Percentiles rank a stretch among this genome's conserved stretches.
These are phyloP conservation scores for Bradypodion ventrale DNA, from an alignment of 2,797 vertebrate genomes.

Conservation along the genomic window DNA sequence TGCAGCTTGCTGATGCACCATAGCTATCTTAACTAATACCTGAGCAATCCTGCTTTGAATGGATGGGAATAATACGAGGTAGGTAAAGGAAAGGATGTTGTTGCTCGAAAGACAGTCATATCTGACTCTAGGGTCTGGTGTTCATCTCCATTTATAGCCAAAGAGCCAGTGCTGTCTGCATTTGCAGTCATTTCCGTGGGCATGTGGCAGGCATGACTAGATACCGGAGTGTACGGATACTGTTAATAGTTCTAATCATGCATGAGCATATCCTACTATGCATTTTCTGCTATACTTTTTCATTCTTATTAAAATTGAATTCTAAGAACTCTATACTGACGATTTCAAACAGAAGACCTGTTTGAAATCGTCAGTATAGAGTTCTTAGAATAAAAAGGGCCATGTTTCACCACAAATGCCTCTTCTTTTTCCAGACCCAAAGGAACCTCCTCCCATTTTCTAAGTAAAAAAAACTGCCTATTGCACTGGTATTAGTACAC, in stretches of 20 bases:
- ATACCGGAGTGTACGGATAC: too few species aligned
- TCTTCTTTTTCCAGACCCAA: background rate
- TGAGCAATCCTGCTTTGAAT: conserved; percentile 29
- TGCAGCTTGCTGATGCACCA: conserved; percentile 4
- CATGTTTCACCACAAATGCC: conserved; percentile 28
- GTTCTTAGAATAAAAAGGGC: conserved; percentile 13
- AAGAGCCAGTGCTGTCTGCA: too few species aligned
- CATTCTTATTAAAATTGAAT: conserved; percentile 21
- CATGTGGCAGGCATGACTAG: too few species aligned
- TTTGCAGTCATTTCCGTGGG: too few species aligned
- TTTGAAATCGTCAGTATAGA: conserved; percentile 9
- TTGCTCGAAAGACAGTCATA: too few species aligned
- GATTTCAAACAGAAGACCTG: conserved; percentile 11
- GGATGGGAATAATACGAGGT: conserved; percentile 20
- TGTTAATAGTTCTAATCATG: background rate
- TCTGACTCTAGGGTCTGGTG: too few species aligned
- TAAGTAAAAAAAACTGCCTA: background rate
- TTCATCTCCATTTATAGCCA: too few species aligned
- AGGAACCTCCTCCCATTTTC: background rate
- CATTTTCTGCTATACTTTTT: conserved; percentile 19
- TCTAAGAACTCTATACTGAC: conserved; percentile 5
- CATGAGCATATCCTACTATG: conserved; percentile 22
- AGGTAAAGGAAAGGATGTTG: too few species aligned
- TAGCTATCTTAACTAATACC: background rate
- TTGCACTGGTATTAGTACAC: background rate